A percentile compares a stretch with the other conserved stretches of the same genome.
Evolutionary conservation across 2,797 vertebrate species (phyloP).

Genomic region (Poecilia wingei): DNA sequence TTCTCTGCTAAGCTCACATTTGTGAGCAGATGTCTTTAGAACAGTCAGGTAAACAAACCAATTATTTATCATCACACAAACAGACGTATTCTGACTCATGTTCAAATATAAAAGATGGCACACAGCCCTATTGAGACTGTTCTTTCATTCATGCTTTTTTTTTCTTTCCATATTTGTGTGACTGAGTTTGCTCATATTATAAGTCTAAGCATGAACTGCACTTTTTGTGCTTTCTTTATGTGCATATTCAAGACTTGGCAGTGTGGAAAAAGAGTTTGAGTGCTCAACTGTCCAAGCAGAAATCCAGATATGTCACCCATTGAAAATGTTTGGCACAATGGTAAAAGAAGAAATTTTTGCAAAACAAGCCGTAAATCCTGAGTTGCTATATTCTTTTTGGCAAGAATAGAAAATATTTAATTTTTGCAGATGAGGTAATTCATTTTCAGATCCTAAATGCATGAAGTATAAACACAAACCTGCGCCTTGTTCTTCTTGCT

Average conservation of each 20-base stretch:
- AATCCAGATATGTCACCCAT: background rate
- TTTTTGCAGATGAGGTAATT: background rate
- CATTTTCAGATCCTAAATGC: background rate
- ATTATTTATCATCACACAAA: conserved; percentile 7
- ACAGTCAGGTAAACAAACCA: background rate
- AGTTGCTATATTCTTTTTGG: background rate
- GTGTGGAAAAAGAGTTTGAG: conserved; percentile 8
- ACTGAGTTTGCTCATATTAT: background rate
- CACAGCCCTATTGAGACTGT: background rate
- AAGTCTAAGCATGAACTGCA: conserved; percentile 1
- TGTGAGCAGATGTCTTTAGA: conserved; percentile 7
- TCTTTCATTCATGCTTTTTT: background rate
- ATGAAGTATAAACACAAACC: background rate
- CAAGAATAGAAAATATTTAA: background rate
- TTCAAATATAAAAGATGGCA: conserved; percentile 9
- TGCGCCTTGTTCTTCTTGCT: background rate
- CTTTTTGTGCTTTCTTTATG: background rate
- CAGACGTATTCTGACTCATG: background rate
- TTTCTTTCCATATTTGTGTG: background rate
- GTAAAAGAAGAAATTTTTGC: background rate
- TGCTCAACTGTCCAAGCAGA: background rate
- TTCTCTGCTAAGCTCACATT: background rate
- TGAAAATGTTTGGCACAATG: background rate
- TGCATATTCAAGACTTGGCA: background rate
- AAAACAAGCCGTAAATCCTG: background rate